Evolutionary conservation across 2,797 vertebrate genomes (phyloP).

Genomic region (Smutsia temminckii): DNA sequence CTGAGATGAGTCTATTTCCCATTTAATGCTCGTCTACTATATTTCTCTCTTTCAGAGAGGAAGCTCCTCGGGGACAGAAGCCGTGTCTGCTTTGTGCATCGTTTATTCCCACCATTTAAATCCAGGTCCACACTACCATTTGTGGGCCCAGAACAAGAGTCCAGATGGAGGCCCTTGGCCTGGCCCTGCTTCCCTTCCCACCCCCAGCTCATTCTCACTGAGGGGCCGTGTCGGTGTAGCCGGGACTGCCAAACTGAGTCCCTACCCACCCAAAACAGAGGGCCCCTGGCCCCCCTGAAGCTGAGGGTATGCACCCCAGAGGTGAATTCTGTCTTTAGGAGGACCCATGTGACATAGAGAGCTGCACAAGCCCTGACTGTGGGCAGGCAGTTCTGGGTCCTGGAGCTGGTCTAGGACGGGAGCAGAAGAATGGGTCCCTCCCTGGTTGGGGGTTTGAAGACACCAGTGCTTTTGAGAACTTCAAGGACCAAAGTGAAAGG

Average conservation of each 20-base stretch:
- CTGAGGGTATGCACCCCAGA: not conserved
- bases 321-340: not conserved
- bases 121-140: not conserved
- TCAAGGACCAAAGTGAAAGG: too few species aligned
- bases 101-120: not conserved
- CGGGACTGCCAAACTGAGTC: too few species aligned
- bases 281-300: not conserved
- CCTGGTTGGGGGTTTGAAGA: too few species aligned
- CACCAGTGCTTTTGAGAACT: too few species aligned
- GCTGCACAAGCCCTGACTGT: not conserved
- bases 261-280: not conserved
- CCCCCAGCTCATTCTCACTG: not conserved
- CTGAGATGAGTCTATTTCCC: not conserved
- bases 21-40: not conserved
- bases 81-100: not conserved
- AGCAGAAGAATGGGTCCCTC: too few species aligned
- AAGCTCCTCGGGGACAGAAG: not conserved
- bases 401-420: not conserved
- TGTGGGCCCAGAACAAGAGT: not conserved
- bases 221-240: not conserved
- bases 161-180: not conserved
- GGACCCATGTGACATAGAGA: not conserved
- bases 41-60: not conserved
- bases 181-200: not conserved
- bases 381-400: not conserved